phyloP scores from a whole-genome alignment of 1,140 invertebrate genomes.

The Trigoniulus corallinus region DNA sequence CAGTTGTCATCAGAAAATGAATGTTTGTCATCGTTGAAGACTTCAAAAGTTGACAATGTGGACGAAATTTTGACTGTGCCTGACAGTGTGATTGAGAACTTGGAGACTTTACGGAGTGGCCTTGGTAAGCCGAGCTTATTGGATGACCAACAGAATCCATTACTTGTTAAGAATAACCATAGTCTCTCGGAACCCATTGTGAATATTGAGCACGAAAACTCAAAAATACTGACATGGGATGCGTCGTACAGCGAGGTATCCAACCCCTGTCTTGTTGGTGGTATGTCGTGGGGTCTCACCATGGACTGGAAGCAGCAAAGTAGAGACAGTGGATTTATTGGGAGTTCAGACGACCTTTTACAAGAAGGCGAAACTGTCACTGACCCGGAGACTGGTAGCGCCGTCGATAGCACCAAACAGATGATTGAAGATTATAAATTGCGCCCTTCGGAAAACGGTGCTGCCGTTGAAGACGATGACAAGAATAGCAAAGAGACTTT shows the following conservation, averaged over 20 bases:
- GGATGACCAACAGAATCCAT: no score
- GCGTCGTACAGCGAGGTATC: slow-evolving; percentile 12
- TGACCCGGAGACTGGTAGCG: background rate
- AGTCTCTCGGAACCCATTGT: no score
- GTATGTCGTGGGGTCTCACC: background rate
- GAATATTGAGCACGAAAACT: background rate
- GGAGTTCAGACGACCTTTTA: slow-evolving; percentile 67
- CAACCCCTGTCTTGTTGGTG: slow-evolving; percentile 1
- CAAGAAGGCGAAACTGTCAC: slow-evolving; percentile 26
- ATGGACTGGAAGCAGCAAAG: slow-evolving; percentile 46
- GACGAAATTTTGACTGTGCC: no score
- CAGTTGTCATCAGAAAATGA: no score
- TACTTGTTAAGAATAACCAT: no score
- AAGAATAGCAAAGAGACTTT: background rate
- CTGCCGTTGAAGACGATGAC: slow-evolving; percentile 1
- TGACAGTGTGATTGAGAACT: no score
- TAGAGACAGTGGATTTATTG: slow-evolving; percentile 68
- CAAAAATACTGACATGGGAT: slow-evolving; percentile 6
- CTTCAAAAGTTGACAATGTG: no score
- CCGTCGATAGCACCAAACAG: background rate
- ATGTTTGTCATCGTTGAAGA: no score
- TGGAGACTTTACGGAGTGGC: no score
- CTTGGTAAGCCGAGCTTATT: no score
- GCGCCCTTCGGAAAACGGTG: slow-evolving; percentile 9
- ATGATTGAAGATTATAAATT: background rate